Conservation (phyloP, 2,113 vertebrate genomes). For the Lates calcarifer region DNA sequence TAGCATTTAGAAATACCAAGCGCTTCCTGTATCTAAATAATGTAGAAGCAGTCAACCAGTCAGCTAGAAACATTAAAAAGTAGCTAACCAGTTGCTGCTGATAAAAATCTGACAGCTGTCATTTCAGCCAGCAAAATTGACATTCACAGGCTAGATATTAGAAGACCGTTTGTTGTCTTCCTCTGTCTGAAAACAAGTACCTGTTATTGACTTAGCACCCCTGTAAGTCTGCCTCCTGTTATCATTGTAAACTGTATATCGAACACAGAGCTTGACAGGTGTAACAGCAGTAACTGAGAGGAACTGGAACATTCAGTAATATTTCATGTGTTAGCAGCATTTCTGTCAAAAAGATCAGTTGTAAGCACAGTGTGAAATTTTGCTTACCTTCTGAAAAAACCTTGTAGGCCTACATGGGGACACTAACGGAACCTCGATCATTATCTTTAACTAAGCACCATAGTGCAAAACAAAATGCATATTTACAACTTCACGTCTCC, state of each 20-base stretch:
- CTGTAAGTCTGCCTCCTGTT: not conserved
- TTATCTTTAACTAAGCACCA: not conserved
- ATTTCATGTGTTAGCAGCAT: not conserved
- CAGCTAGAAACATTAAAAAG: not conserved
- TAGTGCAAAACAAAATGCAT: not conserved
- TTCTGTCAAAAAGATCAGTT: no score
- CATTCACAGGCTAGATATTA: not conserved
- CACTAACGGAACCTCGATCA: not conserved
- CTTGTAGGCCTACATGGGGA: not conserved
- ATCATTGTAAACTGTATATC: not conserved
- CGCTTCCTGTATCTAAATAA: no score
- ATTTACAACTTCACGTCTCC: not conserved
- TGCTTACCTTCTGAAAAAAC: slow-evolving; percentile 3
- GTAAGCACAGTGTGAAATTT: not conserved
- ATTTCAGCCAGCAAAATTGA: not conserved
- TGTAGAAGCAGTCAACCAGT: no score
- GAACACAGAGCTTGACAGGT: not conserved
- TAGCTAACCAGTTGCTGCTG: slow-evolving; percentile 6
- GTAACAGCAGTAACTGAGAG: not conserved
- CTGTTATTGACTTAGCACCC: not conserved
- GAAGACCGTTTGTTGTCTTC: not conserved
- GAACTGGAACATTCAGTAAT: slow-evolving; percentile 6
- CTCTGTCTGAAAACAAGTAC: not conserved
- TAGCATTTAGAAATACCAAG: no score
- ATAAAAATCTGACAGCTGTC: not conserved